Evolutionary conservation across 2,113 vertebrate genomes (phyloP), one percentile per base, ranked within the genome.

Genomic region (Dipodomys ordii): DNA sequence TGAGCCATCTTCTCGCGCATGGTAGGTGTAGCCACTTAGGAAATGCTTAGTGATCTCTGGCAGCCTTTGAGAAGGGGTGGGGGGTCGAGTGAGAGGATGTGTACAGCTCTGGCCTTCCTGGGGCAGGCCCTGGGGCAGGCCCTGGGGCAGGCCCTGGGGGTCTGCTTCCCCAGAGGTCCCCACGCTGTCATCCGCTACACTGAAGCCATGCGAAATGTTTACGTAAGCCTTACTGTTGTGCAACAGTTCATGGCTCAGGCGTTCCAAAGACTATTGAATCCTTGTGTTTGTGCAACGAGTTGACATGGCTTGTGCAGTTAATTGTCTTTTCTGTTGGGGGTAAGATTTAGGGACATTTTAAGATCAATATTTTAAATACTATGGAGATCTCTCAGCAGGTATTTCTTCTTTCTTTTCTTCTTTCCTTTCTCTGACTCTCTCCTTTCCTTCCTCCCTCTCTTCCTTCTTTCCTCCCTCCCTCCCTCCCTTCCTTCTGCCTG

Each of bases 101-200:
- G 0, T 4, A 1, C n/a, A 83, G 2, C 22, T 46, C 10, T 35
- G 28, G 6, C 27, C n/a, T 30, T 57, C 35, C 0, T 39, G n/a
- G 12, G 49, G 49, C 12, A 49, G 49, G 49, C 12, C 49, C 49
- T 49, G 8, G 49, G 12, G 12, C 3, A 49, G 49, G 49, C 9
- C 49, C 49, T 49, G 49, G 49, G 12, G 12, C 1, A 49, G 49
- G 49, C 9, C 49, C 49, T 49, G 49, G 49, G 49, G 49, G 9
- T 49, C 49, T 12, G 49, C 8, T 12, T 49, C 49, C 49, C 49
- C 8, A 49, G 49, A 49, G 49, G 49, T 10, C 49, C 12, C 49
- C 49, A 49, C 9, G 49, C 49, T 49, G 49, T 9, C 10, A 49
- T 49, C 49, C 9, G 49, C 49, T 12, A 12, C 49, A 9, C 9